Evolutionary conservation across 2,113 vertebrate species (phyloP).

Genomic region (Gymnogyps californianus): DNA sequence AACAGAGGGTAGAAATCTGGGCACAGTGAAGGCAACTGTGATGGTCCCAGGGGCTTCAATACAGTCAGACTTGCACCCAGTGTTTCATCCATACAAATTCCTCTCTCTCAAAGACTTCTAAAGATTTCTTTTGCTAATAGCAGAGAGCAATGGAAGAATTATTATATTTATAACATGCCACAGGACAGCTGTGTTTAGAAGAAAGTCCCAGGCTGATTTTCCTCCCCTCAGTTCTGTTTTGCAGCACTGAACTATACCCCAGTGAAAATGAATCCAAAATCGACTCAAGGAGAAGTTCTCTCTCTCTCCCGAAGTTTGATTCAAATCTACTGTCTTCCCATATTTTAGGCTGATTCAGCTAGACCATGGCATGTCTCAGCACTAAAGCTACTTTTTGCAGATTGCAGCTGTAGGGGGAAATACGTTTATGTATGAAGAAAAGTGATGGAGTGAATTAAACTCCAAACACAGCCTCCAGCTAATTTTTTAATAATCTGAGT

Average conservation of each 20-base stretch:
- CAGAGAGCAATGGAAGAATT: neutral
- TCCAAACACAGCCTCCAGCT: constrained; percentile 49
- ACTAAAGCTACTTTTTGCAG: constrained; percentile 13
- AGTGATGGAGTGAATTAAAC: neutral
- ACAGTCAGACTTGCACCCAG: neutral
- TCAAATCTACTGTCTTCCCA: neutral
- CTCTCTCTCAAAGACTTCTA: neutral
- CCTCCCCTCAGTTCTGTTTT: neutral
- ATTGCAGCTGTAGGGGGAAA: constrained; percentile 61
- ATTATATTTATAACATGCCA: neutral
- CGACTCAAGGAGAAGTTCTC: neutral
- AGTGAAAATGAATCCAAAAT: neutral
- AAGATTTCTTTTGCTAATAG: neutral
- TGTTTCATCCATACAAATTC: neutral
- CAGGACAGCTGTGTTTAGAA: neutral
- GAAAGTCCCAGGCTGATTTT: neutral
- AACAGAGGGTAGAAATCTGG: neutral
- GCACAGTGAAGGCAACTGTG: neutral
- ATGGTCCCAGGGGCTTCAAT: neutral
- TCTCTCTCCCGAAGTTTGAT: neutral
- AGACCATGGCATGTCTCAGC: neutral
- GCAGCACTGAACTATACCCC: neutral
- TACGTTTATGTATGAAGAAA: neutral
- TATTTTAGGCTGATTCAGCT: neutral
- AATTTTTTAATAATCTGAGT: constrained; percentile 5